Evolutionary conservation across 2,113 vertebrate genomes (phyloP).

Genomic region (Nanorana parkeri): DNA sequence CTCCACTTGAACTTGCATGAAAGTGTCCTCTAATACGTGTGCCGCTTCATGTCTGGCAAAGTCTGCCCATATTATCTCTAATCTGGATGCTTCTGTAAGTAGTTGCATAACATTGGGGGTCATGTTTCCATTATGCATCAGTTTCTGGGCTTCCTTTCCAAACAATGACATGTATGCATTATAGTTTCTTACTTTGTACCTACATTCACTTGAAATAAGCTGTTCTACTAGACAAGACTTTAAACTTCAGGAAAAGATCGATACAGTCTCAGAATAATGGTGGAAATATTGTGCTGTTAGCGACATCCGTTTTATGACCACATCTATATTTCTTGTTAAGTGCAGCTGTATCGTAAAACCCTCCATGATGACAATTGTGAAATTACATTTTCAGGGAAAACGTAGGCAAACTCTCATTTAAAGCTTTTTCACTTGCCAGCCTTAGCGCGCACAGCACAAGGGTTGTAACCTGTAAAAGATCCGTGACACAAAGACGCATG

Average conservation of each 20-base stretch:
- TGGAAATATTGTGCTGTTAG: not conserved
- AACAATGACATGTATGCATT: no score
- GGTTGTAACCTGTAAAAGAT: constrained; percentile 38
- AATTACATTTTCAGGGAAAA: constrained; percentile 8
- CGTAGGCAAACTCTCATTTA: not conserved
- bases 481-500: constrained; percentile 30
- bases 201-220: not conserved
- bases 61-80: no score
- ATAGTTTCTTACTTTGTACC: not conserved
- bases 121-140: no score
- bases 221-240: constrained; percentile 1
- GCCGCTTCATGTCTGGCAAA: no score
- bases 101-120: no score
- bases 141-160: no score
- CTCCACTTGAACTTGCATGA: no score
- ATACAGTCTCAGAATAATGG: not conserved
- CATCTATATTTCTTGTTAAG: not conserved
- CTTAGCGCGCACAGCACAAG: not conserved
- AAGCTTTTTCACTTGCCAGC: constrained; percentile 4
- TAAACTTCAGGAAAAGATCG: not conserved
- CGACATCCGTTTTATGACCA: not conserved
- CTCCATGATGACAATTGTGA: constrained; percentile 8
- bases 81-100: no score
- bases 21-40: no score
- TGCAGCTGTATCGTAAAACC: constrained; percentile 7